Evolutionary conservation across 2,888 invertebrate genomes (phyloP).

Genomic region (Drosophila kokeensis): DNA sequence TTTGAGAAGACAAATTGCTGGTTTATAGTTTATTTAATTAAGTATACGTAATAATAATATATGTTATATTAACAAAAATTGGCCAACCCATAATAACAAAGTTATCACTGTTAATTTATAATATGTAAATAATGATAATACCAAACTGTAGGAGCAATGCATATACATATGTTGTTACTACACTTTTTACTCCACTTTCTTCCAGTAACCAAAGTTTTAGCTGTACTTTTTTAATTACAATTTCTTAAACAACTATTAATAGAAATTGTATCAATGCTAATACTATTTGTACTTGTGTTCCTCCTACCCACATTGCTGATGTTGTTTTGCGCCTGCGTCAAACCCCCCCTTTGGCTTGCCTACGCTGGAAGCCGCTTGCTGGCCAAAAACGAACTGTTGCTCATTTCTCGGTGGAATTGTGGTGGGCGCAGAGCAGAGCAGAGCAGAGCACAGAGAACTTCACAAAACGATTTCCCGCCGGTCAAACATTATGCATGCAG

Average conservation of each 20-base stretch:
- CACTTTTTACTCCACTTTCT: neutral
- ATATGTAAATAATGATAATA: neutral
- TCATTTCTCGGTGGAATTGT: slow-evolving; percentile 38
- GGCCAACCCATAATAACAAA: neutral
- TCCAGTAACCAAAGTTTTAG: neutral
- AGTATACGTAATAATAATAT: neutral
- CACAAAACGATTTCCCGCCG: slow-evolving; percentile 17
- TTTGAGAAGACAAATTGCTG: neutral
- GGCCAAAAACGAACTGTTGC: slow-evolving; percentile 74
- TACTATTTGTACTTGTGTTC: slow-evolving; percentile 9
- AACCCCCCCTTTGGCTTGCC: neutral
- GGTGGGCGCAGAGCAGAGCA: neutral
- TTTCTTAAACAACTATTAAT: neutral
- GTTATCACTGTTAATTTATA: neutral
- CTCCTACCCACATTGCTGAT: neutral
- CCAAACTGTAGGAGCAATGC: neutral
- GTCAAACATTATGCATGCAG: slow-evolving; percentile 57
- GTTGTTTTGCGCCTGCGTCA: slow-evolving; percentile 57
- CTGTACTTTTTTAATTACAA: neutral
- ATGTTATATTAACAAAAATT: neutral
- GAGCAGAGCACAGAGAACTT: neutral
- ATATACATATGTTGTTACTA: too few relatives aligned
- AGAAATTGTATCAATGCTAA: slow-evolving; percentile 6
- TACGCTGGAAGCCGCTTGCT: slow-evolving; percentile 52
- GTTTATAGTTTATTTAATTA: neutral